Percentiles rank a stretch among this genome's conserved stretches.
Conservation (phyloP, 1,140 invertebrate species). For the Megalonaias nervosa region DNA sequence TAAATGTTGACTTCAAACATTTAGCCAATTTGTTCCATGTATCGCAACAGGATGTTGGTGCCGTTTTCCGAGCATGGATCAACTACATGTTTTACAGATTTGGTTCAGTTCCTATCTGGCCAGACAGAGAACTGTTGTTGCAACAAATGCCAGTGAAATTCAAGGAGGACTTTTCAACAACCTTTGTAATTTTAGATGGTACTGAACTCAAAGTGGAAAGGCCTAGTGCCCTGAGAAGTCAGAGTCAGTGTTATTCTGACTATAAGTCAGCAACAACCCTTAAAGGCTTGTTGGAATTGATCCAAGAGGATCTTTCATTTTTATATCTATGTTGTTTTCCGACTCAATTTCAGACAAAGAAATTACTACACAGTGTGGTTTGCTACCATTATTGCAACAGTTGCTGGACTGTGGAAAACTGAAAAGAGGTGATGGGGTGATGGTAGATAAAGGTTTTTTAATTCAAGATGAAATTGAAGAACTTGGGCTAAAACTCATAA, state of each 20-base stretch:
- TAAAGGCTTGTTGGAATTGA: constrained; percentile 39
- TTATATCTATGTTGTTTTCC: constrained; percentile 37
- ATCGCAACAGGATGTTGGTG: constrained; percentile 18
- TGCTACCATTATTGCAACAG: constrained; percentile 5
- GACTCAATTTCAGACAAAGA: constrained; percentile 43
- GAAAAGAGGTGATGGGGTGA: constrained; percentile 9
- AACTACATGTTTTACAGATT: constrained; percentile 34
- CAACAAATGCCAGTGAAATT: constrained; percentile 31
- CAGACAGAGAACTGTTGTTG: constrained; percentile 12
- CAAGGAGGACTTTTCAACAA: no score
- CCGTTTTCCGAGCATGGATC: constrained; percentile 28
- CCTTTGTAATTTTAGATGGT: constrained; percentile 37
- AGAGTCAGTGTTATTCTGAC: constrained; percentile 37
- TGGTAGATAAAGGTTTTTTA: constrained; percentile 24
- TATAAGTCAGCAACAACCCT: constrained; percentile 41
- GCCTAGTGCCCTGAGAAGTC: constrained; percentile 6
- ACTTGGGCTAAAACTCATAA: constrained; percentile 19
- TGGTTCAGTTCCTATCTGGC: constrained; percentile 35
- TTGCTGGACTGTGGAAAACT: constrained; percentile 5
- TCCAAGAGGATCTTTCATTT: constrained; percentile 35
- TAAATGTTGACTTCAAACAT: constrained; percentile 15
- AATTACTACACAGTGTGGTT: constrained; percentile 26
- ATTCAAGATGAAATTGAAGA: constrained; percentile 22
- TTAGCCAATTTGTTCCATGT: constrained; percentile 18
- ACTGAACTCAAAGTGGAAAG: constrained; percentile 38